phyloP scores from a whole-genome alignment of 2,888 invertebrate species.

The Pelosia muscerda region DNA sequence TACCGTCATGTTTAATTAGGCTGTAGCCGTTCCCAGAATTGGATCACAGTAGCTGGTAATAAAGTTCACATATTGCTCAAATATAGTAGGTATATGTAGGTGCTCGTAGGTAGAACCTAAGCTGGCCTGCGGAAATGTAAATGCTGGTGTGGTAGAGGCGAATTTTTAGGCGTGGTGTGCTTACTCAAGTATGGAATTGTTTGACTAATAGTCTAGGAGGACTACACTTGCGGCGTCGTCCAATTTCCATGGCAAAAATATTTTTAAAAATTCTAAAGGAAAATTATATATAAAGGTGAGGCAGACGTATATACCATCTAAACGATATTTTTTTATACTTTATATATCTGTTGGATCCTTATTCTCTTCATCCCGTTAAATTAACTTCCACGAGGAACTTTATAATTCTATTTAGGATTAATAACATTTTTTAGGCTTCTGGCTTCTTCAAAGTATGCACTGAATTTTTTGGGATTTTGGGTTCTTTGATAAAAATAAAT shows the following conservation, averaged over 20 bases:
- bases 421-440: too few species aligned
- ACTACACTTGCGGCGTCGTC: neutral
- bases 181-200: slow-evolving; percentile 1
- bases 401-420: too few species aligned
- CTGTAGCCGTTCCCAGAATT: neutral
- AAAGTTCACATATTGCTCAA: neutral
- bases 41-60: neutral
- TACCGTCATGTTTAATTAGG: neutral
- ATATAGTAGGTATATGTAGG: neutral
- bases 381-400: too few species aligned
- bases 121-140: neutral
- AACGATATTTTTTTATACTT: too few species aligned
- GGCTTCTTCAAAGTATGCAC: too few species aligned
- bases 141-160: neutral
- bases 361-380: too few species aligned
- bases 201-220: neutral
- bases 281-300: neutral
- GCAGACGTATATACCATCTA: too few species aligned
- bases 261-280: neutral
- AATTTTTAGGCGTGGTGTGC: slow-evolving; percentile 1
- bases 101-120: neutral
- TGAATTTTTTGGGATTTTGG: too few species aligned
- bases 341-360: too few species aligned
- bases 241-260: neutral
- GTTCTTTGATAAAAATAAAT: too few species aligned